Base-by-base conservation (phyloP, 1,140 invertebrate genomes). In the Rhyacophila brunnea region DNA sequence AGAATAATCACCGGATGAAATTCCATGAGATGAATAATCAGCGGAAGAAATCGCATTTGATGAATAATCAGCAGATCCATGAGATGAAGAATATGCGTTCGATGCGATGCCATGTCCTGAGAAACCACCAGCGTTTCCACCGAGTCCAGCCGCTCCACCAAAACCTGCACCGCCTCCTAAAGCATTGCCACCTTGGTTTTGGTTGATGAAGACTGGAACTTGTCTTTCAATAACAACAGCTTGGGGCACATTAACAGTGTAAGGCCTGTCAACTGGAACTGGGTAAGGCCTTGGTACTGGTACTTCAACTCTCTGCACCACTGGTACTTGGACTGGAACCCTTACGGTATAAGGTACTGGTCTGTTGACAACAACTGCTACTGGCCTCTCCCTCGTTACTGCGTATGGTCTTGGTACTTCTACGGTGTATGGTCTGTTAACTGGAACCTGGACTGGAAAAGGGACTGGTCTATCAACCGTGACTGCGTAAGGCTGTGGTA, bases 291-390 rank as follows among this genome's bases (percentile, higher is more conserved):
- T 45, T 15, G 57, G 49, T n/a, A 53, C 48, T 6, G 50, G 50
- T 6, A 59, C 57, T 19, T 59, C 57, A 11, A 52, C 48, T 47
- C 48, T 59, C 43, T 53, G 48, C 14, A 52, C 28, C 5, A 59
- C 44, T 28, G 50, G 40, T 15, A 53, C 57, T 32, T 35, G 13
- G 13, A 58, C 42, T 11, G 81, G 81, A 36, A 83, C 79, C 56
- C 78, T 83, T 2, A 84, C 81, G 61, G 81, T 80, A 56, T 83
- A 83, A 9, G 82, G 83, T 10, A 83, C 76, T 17, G 77, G 81
- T 61, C 83, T 80, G 54, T 75, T 74, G 4, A 83, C 80, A 23
- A 74, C 73, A 6, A 79, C 75, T 5, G 83, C 83, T 53, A 81
- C 79, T 44, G 78, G 80, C 56, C 80, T 83, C 57, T 83, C 82